Percentiles rank a stretch among this genome's conserved stretches.
Evolutionary conservation across 1,140 invertebrate species (phyloP).

Genomic region (Ceratosolen fusciceps): DNA sequence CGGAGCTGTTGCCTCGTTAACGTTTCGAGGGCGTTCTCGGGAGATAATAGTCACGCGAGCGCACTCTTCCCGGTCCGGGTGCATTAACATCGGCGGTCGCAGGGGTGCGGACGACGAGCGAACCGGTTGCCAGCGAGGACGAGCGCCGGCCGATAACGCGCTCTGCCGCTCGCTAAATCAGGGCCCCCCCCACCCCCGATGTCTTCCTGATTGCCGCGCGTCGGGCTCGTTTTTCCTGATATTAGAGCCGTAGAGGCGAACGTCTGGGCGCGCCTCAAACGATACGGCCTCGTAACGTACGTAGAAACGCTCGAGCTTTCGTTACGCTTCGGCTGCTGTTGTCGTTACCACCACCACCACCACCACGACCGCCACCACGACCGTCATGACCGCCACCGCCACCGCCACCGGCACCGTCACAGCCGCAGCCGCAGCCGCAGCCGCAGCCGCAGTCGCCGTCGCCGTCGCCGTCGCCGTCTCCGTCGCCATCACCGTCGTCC

Average conservation of each 20-base stretch:
- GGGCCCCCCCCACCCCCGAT: not conserved
- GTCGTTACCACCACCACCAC: not conserved
- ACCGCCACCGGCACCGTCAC: not conserved
- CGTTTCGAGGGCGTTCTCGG: not conserved
- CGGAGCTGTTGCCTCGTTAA: no score
- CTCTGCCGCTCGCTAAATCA: constrained; percentile 11
- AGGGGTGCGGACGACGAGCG: not conserved
- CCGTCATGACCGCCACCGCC: not conserved
- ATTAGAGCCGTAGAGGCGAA: not conserved
- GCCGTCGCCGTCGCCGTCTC: no score
- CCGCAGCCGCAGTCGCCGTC: not conserved
- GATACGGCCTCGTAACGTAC: constrained; percentile 21
- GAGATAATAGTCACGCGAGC: constrained; percentile 22
- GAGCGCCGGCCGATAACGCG: not conserved
- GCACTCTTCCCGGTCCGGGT: not conserved
- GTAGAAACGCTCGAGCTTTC: constrained; percentile 18
- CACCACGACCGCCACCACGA: not conserved
- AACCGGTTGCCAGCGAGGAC: not conserved
- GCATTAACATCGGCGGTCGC: not conserved
- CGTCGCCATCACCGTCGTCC: not conserved
- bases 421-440: not conserved
- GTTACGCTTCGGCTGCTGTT: constrained; percentile 16
- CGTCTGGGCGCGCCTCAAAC: not conserved
- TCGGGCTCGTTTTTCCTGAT: constrained; percentile 17
- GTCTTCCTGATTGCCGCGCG: constrained; percentile 31